Evolutionary conservation across 2,113 vertebrate genomes (phyloP).

Genomic region (Mixornis gularis): DNA sequence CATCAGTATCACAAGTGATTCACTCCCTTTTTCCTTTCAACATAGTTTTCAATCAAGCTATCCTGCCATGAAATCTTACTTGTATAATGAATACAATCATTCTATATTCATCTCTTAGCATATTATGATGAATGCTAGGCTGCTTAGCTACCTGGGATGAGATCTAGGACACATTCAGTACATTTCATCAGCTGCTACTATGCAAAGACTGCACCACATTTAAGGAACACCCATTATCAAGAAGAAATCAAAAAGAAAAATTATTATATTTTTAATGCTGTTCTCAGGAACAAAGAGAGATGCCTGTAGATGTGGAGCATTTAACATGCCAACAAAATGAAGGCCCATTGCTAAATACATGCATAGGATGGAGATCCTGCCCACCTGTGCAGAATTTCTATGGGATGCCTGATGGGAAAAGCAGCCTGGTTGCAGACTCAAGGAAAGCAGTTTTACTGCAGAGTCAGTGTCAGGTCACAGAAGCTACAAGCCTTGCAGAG

Average conservation of each 20-base stretch:
- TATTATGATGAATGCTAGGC: not conserved
- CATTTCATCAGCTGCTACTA: not conserved
- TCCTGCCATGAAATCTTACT: not conserved
- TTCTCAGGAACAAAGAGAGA: not conserved
- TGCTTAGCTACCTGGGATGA: not conserved
- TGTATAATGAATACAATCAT: not conserved
- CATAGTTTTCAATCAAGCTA: not conserved
- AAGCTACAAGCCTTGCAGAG: not conserved
- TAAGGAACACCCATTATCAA: not conserved
- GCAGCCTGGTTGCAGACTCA: not conserved
- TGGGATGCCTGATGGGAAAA: not conserved
- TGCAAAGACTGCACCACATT: not conserved
- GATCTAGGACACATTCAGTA: not conserved
- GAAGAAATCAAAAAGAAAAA: not conserved
- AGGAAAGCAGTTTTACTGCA: not conserved
- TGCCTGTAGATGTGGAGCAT: not conserved
- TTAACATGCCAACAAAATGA: not conserved
- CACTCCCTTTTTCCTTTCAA: not conserved
- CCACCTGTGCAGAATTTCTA: not conserved
- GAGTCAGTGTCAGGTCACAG: not conserved
- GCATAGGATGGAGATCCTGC: not conserved
- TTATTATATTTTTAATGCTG: not conserved
- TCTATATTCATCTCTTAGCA: not conserved
- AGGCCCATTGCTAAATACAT: not conserved
- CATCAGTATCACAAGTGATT: not conserved